These are phyloP conservation scores for Eupithecia inturbata DNA, from an alignment of 2,888 invertebrate species.

Conservation along the genomic window DNA sequence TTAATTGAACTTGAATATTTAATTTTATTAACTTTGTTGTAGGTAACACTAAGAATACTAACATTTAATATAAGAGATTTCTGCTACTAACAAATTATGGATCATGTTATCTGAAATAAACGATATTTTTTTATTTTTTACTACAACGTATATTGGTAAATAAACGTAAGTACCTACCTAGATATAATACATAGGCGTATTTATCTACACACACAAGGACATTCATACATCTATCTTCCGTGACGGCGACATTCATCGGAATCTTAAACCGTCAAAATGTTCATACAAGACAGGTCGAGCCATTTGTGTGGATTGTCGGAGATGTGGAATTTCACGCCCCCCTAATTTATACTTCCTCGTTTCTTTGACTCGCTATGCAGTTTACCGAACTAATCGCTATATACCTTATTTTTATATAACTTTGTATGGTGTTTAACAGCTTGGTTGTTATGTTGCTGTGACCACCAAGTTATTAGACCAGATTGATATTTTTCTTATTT, in stretches of 20 bases:
- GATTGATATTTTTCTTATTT: background rate
- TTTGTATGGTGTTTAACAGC: slow-evolving; percentile 27
- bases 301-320: slow-evolving; percentile 65
- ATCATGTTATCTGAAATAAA: too few species aligned
- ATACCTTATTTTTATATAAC: slow-evolving; percentile 16
- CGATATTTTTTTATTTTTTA: too few species aligned
- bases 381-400: slow-evolving; percentile 38
- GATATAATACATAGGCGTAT: background rate
- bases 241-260: slow-evolving; percentile 46
- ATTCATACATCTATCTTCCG: background rate
- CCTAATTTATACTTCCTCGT: slow-evolving; percentile 76
- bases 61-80: too few species aligned
- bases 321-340: slow-evolving; percentile 75
- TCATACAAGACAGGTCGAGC: slow-evolving; percentile 47
- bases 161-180: background rate
- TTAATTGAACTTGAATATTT: too few species aligned
- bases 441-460: background rate
- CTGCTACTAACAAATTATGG: too few species aligned
- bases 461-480: background rate
- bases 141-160: too few species aligned
- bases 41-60: too few species aligned
- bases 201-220: background rate
- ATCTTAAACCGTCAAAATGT: slow-evolving; percentile 66
- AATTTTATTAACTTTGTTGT: too few species aligned
- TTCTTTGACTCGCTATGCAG: slow-evolving; percentile 43